Conservation (phyloP, 1,140 invertebrate species). For the Andrena cerasifolii region DNA sequence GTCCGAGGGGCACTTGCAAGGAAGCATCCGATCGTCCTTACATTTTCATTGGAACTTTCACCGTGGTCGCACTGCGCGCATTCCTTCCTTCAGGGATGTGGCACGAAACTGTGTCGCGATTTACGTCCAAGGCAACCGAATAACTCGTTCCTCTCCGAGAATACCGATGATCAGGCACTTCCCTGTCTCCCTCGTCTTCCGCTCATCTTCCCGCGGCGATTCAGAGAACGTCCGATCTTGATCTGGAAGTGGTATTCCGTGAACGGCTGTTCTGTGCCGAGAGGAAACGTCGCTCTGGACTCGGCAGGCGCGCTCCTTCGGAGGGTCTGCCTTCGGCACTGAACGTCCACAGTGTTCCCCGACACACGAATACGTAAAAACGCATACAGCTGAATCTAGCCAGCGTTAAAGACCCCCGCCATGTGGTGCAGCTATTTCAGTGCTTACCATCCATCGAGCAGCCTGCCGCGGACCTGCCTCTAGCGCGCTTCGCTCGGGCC, state of each 20-base stretch:
- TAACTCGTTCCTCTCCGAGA: too few species aligned
- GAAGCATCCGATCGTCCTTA: background rate
- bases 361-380: conserved; percentile 39
- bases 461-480: conserved; percentile 55
- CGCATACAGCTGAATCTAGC: conserved; percentile 33
- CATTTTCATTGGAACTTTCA: background rate
- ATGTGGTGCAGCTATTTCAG: conserved; percentile 80
- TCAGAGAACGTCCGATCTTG: background rate
- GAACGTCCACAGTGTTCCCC: conserved; percentile 23
- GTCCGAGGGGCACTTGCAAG: background rate
- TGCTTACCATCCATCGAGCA: conserved; percentile 70
- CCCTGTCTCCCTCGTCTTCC: background rate
- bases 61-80: too few species aligned
- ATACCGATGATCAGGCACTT: background rate
- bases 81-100: too few species aligned
- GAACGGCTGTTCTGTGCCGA: background rate
- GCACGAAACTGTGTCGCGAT: too few species aligned
- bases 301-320: background rate
- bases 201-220: background rate
- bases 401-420: conserved; percentile 76
- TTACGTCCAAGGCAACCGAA: background rate
- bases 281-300: background rate
- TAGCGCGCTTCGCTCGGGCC: conserved; percentile 49
- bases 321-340: background rate
- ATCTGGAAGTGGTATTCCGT: too few species aligned